A percentile compares a stretch with the other conserved stretches of the same genome.
Evolutionary conservation across 2,113 vertebrate species (phyloP).

Genomic region (Machaerirhynchus nigripectus): DNA sequence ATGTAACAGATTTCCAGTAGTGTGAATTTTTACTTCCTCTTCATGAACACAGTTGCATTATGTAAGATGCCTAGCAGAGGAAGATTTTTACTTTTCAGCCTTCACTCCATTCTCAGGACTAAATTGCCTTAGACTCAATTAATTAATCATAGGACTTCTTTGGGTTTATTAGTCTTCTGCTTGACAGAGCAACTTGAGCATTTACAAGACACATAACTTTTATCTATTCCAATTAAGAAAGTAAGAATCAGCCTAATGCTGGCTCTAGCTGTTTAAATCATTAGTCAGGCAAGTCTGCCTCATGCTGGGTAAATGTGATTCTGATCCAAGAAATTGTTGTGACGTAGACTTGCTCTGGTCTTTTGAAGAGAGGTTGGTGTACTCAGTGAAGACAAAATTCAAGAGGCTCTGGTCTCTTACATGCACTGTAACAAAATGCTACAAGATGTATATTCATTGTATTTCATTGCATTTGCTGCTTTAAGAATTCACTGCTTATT

Average conservation of each 20-base stretch:
- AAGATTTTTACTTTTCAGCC: neutral
- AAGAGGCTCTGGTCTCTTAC: neutral
- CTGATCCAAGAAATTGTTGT: neutral
- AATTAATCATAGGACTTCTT: neutral
- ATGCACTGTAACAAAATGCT: neutral
- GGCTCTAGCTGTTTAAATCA: neutral
- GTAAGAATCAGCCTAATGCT: neutral
- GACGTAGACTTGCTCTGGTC: neutral
- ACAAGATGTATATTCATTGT: neutral
- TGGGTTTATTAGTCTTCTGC: neutral
- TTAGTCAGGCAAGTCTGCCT: neutral
- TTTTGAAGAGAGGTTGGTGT: neutral
- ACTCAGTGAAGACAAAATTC: neutral
- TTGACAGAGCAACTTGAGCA: fast-evolving
- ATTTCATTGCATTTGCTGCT: neutral
- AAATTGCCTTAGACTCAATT: neutral
- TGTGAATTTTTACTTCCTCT: neutral
- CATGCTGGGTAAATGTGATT: neutral
- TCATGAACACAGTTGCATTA: neutral
- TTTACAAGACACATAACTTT: neutral
- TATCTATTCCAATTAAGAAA: neutral
- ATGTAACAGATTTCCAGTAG: neutral
- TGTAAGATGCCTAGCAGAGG: neutral
- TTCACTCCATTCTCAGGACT: neutral
- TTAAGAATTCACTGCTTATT: neutral